phyloP scores from a whole-genome alignment of 1,140 invertebrate genomes.

The Globodera rostochiensis region DNA sequence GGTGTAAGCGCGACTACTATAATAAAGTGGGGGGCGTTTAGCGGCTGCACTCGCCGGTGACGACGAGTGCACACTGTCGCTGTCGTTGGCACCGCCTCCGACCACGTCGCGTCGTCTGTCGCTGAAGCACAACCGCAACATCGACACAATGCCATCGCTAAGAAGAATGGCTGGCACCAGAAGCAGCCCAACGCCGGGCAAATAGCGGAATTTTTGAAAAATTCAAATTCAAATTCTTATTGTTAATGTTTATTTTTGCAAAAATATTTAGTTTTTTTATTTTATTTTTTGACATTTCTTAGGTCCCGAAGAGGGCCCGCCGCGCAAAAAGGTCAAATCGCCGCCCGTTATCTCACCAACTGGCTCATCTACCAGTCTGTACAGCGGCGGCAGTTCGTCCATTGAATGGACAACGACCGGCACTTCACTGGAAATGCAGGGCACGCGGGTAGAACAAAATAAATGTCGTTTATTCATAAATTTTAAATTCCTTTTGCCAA shows the following conservation, averaged over 20 bases:
- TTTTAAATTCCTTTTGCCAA: no score
- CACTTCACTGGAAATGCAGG: conserved; percentile 65
- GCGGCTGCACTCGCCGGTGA: conserved; percentile 41
- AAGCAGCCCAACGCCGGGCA: background rate
- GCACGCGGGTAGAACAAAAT: conserved; percentile 47
- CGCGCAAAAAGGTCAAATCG: conserved; percentile 65
- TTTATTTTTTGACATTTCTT: conserved; percentile 33
- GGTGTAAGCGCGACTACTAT: conserved; percentile 62
- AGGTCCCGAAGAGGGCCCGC: conserved; percentile 66
- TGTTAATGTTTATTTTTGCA: background rate
- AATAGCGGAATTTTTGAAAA: background rate
- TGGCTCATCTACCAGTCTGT: conserved; percentile 60
- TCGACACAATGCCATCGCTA: background rate
- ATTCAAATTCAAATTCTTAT: background rate
- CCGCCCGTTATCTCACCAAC: conserved; percentile 65
- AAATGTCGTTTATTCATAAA: no score
- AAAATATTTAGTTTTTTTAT: background rate
- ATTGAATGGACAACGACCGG: conserved; percentile 65
- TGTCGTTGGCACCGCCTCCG: conserved; percentile 24
- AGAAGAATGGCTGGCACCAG: conserved; percentile 5
- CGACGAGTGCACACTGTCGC: conserved; percentile 40
- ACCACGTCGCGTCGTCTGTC: background rate
- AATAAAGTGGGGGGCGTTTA: conserved; percentile 28
- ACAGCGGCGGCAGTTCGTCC: conserved; percentile 60
- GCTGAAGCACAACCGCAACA: background rate